Evolutionary conservation across 1,140 invertebrate species (phyloP).

Genomic region (Geopemphigus sp.): DNA sequence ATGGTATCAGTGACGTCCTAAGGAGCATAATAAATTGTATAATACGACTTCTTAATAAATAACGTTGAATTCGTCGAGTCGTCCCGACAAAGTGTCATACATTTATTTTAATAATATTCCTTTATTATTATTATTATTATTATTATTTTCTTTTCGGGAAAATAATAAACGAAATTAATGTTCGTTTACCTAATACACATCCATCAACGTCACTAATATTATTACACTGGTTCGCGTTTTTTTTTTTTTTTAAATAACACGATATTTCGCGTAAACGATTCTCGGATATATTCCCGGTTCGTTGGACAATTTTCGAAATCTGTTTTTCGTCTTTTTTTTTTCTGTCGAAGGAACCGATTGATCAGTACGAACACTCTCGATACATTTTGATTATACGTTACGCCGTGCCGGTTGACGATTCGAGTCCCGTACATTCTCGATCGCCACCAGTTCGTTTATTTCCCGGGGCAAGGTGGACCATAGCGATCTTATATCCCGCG

Average conservation of each 20-base stretch:
- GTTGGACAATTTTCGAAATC: slow-evolving; percentile 9
- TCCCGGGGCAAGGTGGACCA: too few relatives aligned
- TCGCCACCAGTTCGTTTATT: too few relatives aligned
- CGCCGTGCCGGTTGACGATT: too few relatives aligned
- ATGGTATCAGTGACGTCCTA: slow-evolving; percentile 29
- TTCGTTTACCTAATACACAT: slow-evolving; percentile 27
- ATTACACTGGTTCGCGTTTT: background rate
- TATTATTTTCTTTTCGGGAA: background rate
- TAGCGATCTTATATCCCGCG: too few relatives aligned
- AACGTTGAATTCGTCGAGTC: slow-evolving; percentile 24
- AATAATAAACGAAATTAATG: slow-evolving; percentile 33
- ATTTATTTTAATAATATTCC: slow-evolving; percentile 42
- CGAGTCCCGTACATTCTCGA: too few relatives aligned
- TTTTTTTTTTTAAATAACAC: slow-evolving; percentile 8
- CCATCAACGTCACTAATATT: slow-evolving; percentile 30
- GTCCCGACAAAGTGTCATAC: slow-evolving; percentile 31
- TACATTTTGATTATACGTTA: too few relatives aligned
- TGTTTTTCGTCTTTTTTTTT: too few relatives aligned
- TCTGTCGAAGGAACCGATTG: too few relatives aligned
- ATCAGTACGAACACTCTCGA: too few relatives aligned
- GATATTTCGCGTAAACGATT: slow-evolving; percentile 12
- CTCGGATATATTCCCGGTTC: background rate
- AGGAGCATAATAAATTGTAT: slow-evolving; percentile 40
- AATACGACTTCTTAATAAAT: slow-evolving; percentile 39
- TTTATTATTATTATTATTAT: background rate